Evolutionary conservation across 2,113 vertebrate species (phyloP), one percentile per base, ranked within the genome.

Genomic region (Crypturellus undulatus): DNA sequence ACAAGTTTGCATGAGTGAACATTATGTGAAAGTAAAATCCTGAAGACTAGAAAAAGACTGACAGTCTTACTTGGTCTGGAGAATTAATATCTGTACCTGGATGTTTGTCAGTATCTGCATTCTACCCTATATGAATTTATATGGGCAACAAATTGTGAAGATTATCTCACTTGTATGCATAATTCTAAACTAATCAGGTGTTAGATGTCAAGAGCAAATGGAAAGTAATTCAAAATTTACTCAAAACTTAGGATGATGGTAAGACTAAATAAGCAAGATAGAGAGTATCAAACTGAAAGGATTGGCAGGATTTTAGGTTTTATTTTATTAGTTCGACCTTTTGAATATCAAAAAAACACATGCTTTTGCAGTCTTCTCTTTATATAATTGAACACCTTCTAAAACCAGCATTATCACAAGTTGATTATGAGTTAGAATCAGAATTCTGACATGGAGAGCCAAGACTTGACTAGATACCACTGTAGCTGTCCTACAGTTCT

Each of bases 371-470:
- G 43, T 8, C 58, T 71, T 90, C 34, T 78, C 16, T 93, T 83
- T 65, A 7, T 63, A 8, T 43, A 62, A 62, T 52, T 68, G 52
- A 92, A 3, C 52, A 36, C 64, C 36, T 87, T 92, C 81, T 79
- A 82, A 90, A 89, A 40, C 21, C 60, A 69, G 20, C 36, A 91
- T 80, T 79, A 84, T 21, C 67, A 87, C 75, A 93, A 84, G 59
- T 45, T 94, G 70, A 82, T 70, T 91, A 54, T 84, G 62, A 88
- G 80, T 73, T 71, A 77, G 36, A 92, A 88, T 90, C 56, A 91
- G 73, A 91, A 60, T 60, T 89, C 32, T 60, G 49, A 43, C 8
- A 52, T 1, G 26, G 54, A 54, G 42, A 84, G n/a, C 40, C n/a
- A 54, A 84, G 67, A 52, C n/a, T 82, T 93, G 52, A n/a, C 40